Base-by-base conservation (phyloP, 2,888 invertebrate genomes). In the Netelia inedita region DNA sequence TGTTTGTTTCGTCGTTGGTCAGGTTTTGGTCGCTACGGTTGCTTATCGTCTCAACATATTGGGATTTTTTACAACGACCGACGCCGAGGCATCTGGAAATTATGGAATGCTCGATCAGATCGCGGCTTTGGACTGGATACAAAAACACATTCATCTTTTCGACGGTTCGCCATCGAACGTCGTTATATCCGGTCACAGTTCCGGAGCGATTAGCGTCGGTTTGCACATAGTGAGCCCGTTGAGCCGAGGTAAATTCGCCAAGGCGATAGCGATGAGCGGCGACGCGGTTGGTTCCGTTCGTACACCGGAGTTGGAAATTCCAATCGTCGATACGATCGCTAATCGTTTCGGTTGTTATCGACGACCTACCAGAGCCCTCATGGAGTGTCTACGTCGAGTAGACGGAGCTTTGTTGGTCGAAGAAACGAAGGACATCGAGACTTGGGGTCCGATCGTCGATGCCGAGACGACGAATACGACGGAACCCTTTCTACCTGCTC, bases 371-470 rank as follows among this genome's bases (percentile, higher is more conserved):
- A 95, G 95, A 9, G 94, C 95, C 85, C 90, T 97, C 50, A 94
- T 97, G 87, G 95, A 96, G 85, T 98, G 97, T 89, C 94, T 98
- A 1, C 95, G 96, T 89, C 94, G 95, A 87, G 95, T 96, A 0
- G 95, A 95, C 59, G 95, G 95, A 19, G 94, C 95, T 87, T 94
- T 95, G 11, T 94, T 97, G 55, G 94, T 97, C 9, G 94, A 95
- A 74, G 94, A 95, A 28, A 93, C 94, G 0, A 91, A 94, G 0
- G 90, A 94, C 63, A 93, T 94, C 61, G 96, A 96, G 76, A 95
- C 96, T 10, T 97, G 97, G 97, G 96, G 97, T 82, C 98, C 98
- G 0, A 95, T 97, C 10, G 94, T 97, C n/a, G 97, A 97, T 91
- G 94, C 93, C 1, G 96, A 96, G 9, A 96, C 96, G 75, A 97